These are phyloP conservation scores for Portunus trituberculatus DNA, from an alignment of 1,140 invertebrate species.

Conservation along the genomic window DNA sequence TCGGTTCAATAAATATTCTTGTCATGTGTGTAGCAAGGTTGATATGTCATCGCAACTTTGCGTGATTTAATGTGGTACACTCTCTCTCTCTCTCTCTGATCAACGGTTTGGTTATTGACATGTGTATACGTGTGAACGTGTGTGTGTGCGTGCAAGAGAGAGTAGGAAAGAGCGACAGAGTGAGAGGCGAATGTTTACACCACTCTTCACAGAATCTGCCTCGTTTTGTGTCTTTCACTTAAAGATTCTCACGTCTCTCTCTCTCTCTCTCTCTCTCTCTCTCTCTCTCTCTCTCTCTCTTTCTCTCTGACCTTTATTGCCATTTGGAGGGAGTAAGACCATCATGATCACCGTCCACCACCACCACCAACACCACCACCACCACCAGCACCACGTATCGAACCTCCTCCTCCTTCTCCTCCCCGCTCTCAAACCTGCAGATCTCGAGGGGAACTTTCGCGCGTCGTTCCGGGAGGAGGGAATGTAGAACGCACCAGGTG, in stretches of 20 bases:
- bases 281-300: conserved; percentile 9
- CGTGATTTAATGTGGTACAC: no score
- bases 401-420: background rate
- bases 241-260: background rate
- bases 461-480: background rate
- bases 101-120: no score
- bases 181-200: no score
- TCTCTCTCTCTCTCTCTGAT: no score
- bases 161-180: no score
- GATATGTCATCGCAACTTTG: background rate
- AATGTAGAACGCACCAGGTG: background rate
- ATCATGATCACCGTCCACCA: background rate
- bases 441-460: background rate
- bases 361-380: background rate
- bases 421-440: background rate
- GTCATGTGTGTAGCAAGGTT: background rate
- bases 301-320: background rate
- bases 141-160: no score
- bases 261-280: background rate
- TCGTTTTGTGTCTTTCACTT: background rate
- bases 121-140: background rate
- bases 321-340: background rate
- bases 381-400: background rate
- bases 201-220: background rate
- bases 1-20: background rate